A percentile compares a stretch with the other conserved stretches of the same genome.
Evolutionary conservation across 2,888 invertebrate genomes (phyloP).

Genomic region (Stictocephala bisonia): DNA sequence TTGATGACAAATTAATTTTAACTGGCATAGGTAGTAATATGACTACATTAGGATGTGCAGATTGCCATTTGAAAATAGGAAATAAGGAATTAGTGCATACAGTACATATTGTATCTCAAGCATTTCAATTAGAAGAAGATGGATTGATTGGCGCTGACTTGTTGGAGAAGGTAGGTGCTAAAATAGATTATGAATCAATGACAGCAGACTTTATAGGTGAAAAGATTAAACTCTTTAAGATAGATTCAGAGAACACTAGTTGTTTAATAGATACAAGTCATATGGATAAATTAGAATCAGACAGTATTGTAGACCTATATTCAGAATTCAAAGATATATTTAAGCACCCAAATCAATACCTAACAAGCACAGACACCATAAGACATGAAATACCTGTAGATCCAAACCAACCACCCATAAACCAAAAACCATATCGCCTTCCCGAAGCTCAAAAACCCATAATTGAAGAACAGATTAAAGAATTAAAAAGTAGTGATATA

Average conservation of each 20-base stretch:
- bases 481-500: constrained; percentile 56
- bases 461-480: constrained; percentile 51
- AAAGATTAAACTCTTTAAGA: not conserved
- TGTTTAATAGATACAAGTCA: not conserved
- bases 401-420: constrained; percentile 25
- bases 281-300: not conserved
- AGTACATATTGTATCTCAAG: not conserved
- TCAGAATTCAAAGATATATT: not conserved
- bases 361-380: constrained; percentile 12
- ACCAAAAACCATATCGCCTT: constrained; percentile 48
- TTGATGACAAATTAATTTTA: not conserved
- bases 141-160: constrained; percentile 16
- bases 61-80: constrained; percentile 12
- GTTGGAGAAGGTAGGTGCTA: not conserved
- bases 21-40: not conserved
- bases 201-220: not conserved
- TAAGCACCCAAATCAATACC: not conserved
- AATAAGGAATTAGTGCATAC: not conserved
- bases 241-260: too few relatives aligned
- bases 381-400: constrained; percentile 9
- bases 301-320: not conserved
- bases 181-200: not conserved
- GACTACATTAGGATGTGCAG: not conserved
- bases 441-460: constrained; percentile 43
- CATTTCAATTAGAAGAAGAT: constrained; percentile 11